Evolutionary conservation across 2,888 invertebrate genomes (phyloP).

Genomic region (Cremastinae sp.): DNA sequence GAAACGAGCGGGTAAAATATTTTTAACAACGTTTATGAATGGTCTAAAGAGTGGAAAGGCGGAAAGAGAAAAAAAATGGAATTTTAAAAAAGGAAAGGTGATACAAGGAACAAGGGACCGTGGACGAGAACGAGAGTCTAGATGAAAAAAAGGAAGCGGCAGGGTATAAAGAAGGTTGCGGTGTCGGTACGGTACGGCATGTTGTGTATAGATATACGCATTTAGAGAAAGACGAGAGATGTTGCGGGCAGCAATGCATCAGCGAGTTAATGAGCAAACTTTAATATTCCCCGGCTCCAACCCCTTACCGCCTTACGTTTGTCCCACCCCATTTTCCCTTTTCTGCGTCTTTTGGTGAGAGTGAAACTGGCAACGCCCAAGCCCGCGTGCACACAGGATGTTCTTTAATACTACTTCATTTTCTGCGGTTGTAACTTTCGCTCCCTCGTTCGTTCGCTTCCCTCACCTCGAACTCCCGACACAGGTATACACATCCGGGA

Average conservation of each 20-base stretch:
- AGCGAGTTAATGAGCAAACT: constrained; percentile 74
- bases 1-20: constrained; percentile 38
- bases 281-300: constrained; percentile 70
- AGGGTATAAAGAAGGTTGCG: constrained; percentile 33
- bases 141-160: constrained; percentile 33
- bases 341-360: constrained; percentile 51
- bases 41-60: constrained; percentile 29
- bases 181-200: constrained; percentile 40
- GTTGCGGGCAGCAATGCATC: constrained; percentile 68
- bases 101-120: constrained; percentile 13
- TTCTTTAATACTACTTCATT: constrained; percentile 58
- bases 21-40: constrained; percentile 54
- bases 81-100: constrained; percentile 17
- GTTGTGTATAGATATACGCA: constrained; percentile 23
- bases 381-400: constrained; percentile 56
- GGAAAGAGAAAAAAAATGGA: constrained; percentile 22
- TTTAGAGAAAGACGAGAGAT: constrained; percentile 49
- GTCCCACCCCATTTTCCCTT: constrained; percentile 58
- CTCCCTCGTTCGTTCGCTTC: constrained; percentile 26
- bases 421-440: constrained; percentile 49
- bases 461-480: constrained; percentile 4
- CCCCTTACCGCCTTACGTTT: constrained; percentile 40
- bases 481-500: constrained; percentile 6
- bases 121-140: constrained; percentile 39
- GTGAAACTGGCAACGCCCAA: constrained; percentile 56